phyloP scores from a whole-genome alignment of 2,113 vertebrate species.

The Melierax canorus region DNA sequence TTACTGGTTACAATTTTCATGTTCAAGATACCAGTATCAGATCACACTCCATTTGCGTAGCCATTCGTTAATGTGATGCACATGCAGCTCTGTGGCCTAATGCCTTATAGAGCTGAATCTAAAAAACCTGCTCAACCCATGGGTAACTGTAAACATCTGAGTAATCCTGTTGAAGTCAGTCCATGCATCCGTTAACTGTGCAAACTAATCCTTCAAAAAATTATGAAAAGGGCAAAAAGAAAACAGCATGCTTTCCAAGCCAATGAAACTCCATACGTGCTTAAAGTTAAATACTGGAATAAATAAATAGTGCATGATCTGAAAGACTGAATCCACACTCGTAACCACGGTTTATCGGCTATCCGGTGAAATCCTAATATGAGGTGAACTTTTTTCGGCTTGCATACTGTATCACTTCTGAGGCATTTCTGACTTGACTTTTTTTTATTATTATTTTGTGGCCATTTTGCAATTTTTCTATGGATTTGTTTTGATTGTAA shows the following conservation, averaged over 20 bases:
- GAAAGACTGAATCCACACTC: neutral
- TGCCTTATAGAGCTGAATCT: neutral
- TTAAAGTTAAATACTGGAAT: neutral
- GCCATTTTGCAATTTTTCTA: slow-evolving; percentile 32
- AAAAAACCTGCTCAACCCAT: neutral
- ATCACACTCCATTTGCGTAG: neutral
- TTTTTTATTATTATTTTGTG: neutral
- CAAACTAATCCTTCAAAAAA: neutral
- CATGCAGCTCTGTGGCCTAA: neutral
- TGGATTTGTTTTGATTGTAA: slow-evolving; percentile 60
- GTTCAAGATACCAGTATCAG: neutral
- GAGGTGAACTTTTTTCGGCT: neutral
- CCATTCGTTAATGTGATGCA: neutral
- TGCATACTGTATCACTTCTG: neutral
- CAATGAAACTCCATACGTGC: neutral
- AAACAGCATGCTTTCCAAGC: neutral
- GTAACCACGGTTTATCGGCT: neutral
- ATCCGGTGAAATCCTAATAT: neutral
- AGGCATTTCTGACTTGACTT: neutral
- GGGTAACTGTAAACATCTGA: neutral
- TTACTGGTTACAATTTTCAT: neutral
- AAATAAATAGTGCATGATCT: neutral
- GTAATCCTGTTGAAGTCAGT: neutral
- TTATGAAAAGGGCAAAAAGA: neutral
- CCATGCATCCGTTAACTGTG: neutral